Evolutionary conservation across 1,140 invertebrate genomes (phyloP), one percentile per base, ranked within the genome.

Genomic region (Pogonomyrmex barbatus): DNA sequence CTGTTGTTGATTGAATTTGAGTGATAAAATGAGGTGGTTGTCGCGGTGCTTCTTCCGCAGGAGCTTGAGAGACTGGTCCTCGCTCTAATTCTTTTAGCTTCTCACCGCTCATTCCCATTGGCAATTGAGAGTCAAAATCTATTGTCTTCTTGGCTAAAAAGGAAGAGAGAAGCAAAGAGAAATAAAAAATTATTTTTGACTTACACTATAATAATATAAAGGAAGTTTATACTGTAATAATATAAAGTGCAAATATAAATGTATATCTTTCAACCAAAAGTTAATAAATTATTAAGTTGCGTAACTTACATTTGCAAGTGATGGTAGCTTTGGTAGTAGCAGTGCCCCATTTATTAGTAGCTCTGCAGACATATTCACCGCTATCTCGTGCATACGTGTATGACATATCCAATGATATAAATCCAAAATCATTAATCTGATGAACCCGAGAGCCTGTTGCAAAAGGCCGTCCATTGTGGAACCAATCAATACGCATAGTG

Each of bases 401-500:
- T 79, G 98, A 97, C 89, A 99, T 96, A 91, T 98, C 98, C 75
- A 99, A 94, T 1, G 98, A 97, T 89, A 98, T 97, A 79, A 98
- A 98, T n/a, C 98, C 98, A 94, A 99, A 99, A 91, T 99, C 98
- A 93, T 99, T 98, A 30, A 98, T 96, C 94, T 98, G 98, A 93
- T 98, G 98, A 4, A 99, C 98, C 85, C 98, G 96, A 14, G 98
- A 98, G 17, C 98, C 98, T 39, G 97, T 98, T 0, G 97, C 97
- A 91, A 99, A 97, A 45, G 98, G 98, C 90, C 97, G 96, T 24
- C 98, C 98, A 94, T 99, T 98, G 88, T 98, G 97, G 96, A 97
- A 99, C 98, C 98, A 99, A 94, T 99, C 98, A 88, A 99, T 98
- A 56, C 97, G 96, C 97, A 98, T 98, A 1, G 97, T 97, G 9